A percentile compares a stretch with the other conserved stretches of the same genome.
Evolutionary conservation across 1,140 invertebrate genomes (phyloP).

Genomic region (Colletes latitarsis): DNA sequence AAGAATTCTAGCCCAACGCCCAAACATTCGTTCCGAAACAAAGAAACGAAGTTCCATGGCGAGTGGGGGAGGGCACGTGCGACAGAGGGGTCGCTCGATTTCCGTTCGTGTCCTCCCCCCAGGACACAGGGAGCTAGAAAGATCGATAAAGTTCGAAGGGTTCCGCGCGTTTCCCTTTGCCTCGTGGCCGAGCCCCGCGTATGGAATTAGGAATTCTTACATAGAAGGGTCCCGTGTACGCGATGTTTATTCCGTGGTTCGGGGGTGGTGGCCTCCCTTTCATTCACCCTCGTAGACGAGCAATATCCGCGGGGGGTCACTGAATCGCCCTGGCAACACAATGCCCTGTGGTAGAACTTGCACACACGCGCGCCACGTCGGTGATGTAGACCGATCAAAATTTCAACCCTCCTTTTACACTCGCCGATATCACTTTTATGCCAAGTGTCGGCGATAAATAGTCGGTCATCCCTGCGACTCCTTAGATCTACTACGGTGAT

Average conservation of each 20-base stretch:
- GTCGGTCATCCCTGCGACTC: neutral
- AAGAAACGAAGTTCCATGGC: conserved; percentile 9
- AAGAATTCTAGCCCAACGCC: too few species aligned
- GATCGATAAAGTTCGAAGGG: conserved; percentile 64
- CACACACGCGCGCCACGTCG: neutral
- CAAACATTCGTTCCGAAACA: conserved; percentile 3
- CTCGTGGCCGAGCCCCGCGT: neutral
- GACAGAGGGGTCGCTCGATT: conserved; percentile 37
- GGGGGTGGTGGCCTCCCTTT: conserved; percentile 51
- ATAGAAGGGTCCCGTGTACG: conserved; percentile 36
- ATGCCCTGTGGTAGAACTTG: conserved; percentile 23
- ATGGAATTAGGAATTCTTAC: conserved; percentile 68
- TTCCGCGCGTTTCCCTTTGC: conserved; percentile 30
- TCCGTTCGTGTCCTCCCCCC: conserved; percentile 14
- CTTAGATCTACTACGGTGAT: neutral
- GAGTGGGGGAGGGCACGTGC: conserved; percentile 4
- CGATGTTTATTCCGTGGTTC: conserved; percentile 65
- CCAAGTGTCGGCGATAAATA: conserved; percentile 50
- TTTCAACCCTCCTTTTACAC: conserved; percentile 29
- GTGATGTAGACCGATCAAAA: conserved; percentile 35
- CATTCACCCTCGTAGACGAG: conserved; percentile 45
- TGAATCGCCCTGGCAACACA: conserved; percentile 61
- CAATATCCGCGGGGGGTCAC: conserved; percentile 60
- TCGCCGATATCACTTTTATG: conserved; percentile 45
- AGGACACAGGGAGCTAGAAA: neutral